Evolutionary conservation across 2,888 invertebrate species (phyloP), one percentile per base, ranked within the genome.

Genomic region (Torymus tubicola): DNA sequence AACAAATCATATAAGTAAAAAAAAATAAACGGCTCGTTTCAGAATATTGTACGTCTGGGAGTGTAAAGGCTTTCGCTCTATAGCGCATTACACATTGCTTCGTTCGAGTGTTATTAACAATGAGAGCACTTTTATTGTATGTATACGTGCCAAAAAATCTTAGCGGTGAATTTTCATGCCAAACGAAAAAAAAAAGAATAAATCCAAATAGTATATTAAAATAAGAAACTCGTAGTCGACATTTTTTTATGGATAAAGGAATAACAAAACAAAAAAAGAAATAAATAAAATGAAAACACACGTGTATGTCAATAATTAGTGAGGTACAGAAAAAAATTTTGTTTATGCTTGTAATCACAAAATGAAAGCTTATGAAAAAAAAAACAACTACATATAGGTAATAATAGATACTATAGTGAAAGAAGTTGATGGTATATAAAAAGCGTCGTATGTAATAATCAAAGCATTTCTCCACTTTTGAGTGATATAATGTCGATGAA

Each of bases 21-120:
- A 31, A 31, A 31, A 31, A 31, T 31, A 31, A 74, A 67, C 63
- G 67, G 67, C 63, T 81, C 75, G 71, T 71, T 75, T 74, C 75
- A 78, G 65, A 75, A 81, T 71, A 57, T n/a, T n/a, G 21, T 61
- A 57, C 42, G 55, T 73, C 67, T 72, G 31, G 52, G 31, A 60
- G 24, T 13, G 11, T 24, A 52, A 50, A 70, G 14, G 57, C 16
- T n/a, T 64, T 64, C 16, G 64, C 21, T 24, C 16, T 60, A 31
- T 50, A 14, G 12, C 57, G 50, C n/a, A 14, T 5, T 31, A 21
- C 52, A 72, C 14, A n/a, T 63, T 67, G 50, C 55, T 57, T 67
- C 18, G n/a, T 42, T 61, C n/a, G 21, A 57, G 21, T 58, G 67
- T n/a, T n/a, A n/a, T 58, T 50, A 58, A 73, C 11, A 52, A 60